Evolutionary conservation across 1,140 invertebrate genomes (phyloP).

Genomic region (Aporrectodea caliginosa): DNA sequence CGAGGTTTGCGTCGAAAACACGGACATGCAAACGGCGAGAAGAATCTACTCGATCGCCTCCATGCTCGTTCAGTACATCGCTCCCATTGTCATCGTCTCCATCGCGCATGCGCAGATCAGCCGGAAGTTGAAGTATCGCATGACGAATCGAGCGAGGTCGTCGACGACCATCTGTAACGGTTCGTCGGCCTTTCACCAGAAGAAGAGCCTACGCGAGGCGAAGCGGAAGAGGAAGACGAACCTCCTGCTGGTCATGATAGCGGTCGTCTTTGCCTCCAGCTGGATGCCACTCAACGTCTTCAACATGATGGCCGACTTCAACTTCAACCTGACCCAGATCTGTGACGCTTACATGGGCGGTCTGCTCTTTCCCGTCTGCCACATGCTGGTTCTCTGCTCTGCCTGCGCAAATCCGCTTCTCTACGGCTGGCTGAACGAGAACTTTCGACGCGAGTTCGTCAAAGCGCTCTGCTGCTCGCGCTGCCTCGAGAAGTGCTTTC

Average conservation of each 20-base stretch:
- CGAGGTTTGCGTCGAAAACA: constrained; percentile 48
- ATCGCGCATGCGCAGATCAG: constrained; percentile 62
- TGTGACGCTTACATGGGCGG: neutral
- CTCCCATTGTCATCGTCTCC: constrained; percentile 76
- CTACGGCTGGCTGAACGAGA: constrained; percentile 67
- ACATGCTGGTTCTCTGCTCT: constrained; percentile 74
- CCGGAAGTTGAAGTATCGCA: constrained; percentile 60
- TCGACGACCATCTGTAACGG: neutral
- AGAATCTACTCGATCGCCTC: constrained; percentile 72
- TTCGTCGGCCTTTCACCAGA: neutral
- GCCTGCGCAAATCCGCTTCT: constrained; percentile 80
- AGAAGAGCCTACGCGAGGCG: constrained; percentile 38
- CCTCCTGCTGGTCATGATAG: constrained; percentile 74
- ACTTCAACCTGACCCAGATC: constrained; percentile 39
- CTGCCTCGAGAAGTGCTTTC: neutral
- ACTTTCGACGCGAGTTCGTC: constrained; percentile 62
- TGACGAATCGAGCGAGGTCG: constrained; percentile 32
- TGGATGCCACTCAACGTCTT: constrained; percentile 82
- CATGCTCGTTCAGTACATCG: constrained; percentile 75
- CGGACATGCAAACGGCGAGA: constrained; percentile 67
- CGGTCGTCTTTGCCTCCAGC: constrained; percentile 76
- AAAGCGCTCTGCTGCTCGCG: constrained; percentile 43
- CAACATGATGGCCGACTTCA: constrained; percentile 74
- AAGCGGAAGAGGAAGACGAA: constrained; percentile 66
- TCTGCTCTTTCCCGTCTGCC: constrained; percentile 67